A percentile compares a stretch with the other conserved stretches of the same genome.
These are phyloP conservation scores for Murina feae DNA, from an alignment of 2,113 vertebrate genomes.

Conservation along the genomic window DNA sequence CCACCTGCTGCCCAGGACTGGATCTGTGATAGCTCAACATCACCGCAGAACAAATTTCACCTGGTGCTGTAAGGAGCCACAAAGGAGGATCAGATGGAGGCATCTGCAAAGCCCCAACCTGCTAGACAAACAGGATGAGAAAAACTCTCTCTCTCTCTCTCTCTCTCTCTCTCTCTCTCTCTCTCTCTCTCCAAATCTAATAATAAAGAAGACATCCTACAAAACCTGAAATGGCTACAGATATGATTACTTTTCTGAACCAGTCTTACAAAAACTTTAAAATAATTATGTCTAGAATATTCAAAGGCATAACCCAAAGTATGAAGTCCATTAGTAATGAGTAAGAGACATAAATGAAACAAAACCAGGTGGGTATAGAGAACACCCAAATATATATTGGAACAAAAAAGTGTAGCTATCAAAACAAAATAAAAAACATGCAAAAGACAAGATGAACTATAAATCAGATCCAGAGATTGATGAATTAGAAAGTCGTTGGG, in stretches of 20 bases:
- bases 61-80: background rate
- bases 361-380: background rate
- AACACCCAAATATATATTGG: background rate
- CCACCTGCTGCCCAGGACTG: background rate
- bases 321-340: background rate
- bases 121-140: background rate
- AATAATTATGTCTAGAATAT: background rate
- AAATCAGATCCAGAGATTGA: background rate
- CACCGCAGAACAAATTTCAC: background rate
- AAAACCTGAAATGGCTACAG: background rate
- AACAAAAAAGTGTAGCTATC: background rate
- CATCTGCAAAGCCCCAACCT: background rate
- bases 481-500: background rate
- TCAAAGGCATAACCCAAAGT: background rate
- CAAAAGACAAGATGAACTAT: background rate
- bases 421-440: background rate
- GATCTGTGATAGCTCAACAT: background rate
- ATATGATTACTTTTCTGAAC: background rate
- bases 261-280: background rate
- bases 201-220: background rate
- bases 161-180: too few relatives aligned
- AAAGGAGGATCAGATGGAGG: background rate
- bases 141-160: too few relatives aligned
- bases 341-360: background rate
- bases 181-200: too few relatives aligned